Evolutionary conservation across 2,888 invertebrate species (phyloP), one percentile per base, ranked within the genome.

Genomic region (Chloromyia formosa): DNA sequence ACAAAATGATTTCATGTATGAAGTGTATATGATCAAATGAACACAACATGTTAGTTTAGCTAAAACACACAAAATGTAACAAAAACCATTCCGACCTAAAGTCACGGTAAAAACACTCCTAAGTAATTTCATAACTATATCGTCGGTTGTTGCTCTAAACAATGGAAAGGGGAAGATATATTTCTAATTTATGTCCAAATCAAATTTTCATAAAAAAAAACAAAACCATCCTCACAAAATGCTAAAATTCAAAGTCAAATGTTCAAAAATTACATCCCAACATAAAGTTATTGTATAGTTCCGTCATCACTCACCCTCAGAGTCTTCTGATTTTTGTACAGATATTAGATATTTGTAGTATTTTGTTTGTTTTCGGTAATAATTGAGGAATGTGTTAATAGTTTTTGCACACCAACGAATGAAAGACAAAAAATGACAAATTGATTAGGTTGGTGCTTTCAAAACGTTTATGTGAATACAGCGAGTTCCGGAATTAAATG

Each of bases 281-380:
- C 16, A 23, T 3, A 35, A 27, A 27, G 35, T n/a, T n/a, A n/a
- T n/a, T n/a, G n/a, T n/a, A n/a, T 35, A 35, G 27, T 35, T 35
- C 7, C 3, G 49, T 49, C 49, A 60, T 60, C 53, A 73, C 75
- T 75, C 75, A 75, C 66, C 84, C 82, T 84, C 84, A 80, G 84
- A 81, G 79, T 84, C 84, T 83, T 85, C 84, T 84, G 83, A 78
- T 75, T 64, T 35, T 68, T 68, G 16, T 40, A 42, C n/a, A n/a
- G n/a, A n/a, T n/a, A n/a, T n/a, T n/a, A n/a, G n/a, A n/a, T n/a
- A n/a, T n/a, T n/a, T n/a, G n/a, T n/a, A 18, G 18, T 42, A 40
- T 56, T 56, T 56, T 42, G 42, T 64, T 35, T 40, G 40, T 61
- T 64, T 42, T 56, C 56, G 56, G 2, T 35, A 35, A 18, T 56